phyloP scores from a whole-genome alignment of 2,797 vertebrate species.

The Macrochelys suwanniensis region DNA sequence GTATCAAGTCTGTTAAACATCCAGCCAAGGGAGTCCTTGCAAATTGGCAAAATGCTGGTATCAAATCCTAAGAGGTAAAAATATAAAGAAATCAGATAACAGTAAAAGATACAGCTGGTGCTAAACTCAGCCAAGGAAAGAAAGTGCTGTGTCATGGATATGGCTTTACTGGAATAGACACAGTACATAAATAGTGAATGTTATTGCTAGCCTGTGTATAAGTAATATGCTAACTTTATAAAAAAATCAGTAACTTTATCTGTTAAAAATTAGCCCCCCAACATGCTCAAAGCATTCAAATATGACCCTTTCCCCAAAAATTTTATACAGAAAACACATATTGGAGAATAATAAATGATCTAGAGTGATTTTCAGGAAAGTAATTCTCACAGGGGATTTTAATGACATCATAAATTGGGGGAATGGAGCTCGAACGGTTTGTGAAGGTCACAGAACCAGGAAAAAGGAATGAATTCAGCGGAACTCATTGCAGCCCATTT shows the following conservation, averaged over 20 bases:
- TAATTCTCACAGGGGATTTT: neutral
- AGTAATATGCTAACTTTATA: neutral
- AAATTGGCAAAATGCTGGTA: conserved; percentile 90
- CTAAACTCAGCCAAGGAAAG: neutral
- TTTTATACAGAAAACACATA: neutral
- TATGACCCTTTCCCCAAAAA: neutral
- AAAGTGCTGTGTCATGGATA: neutral
- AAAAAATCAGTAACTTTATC: neutral
- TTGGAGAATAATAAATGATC: neutral
- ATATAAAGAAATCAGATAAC: conserved; percentile 3
- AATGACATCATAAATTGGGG: neutral
- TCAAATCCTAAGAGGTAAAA: conserved; percentile 86
- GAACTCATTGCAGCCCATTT: neutral
- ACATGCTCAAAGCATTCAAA: neutral
- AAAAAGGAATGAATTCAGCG: neutral
- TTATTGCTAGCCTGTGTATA: neutral
- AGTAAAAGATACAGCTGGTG: neutral
- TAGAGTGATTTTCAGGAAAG: neutral
- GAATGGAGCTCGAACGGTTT: neutral
- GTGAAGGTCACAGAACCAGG: neutral
- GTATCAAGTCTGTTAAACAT: conserved; percentile 97
- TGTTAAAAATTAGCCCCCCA: neutral
- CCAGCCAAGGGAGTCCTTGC: conserved; percentile 96
- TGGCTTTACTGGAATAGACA: neutral
- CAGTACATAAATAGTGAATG: neutral